These are phyloP conservation scores for Cynopterus brachyotis DNA, from an alignment of 2,113 vertebrate genomes.

Conservation along the genomic window DNA sequence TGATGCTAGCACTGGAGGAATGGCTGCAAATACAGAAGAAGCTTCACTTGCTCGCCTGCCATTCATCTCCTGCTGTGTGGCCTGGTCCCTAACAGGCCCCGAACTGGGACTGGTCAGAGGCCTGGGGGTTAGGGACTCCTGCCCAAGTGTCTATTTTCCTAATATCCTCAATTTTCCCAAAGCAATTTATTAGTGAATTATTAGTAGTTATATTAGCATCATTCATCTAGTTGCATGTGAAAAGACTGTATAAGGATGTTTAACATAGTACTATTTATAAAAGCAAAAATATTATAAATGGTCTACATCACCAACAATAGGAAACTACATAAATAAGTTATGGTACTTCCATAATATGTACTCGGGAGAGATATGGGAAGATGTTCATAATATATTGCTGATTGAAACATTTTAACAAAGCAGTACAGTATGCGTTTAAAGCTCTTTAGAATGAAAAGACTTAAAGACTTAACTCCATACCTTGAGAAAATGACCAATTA, in stretches of 20 bases:
- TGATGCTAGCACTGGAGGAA: too few relatives aligned
- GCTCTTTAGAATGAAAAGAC: not conserved
- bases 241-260: not conserved
- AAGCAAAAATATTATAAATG: constrained; percentile 31
- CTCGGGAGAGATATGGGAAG: not conserved
- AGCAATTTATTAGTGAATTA: not conserved
- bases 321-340: not conserved
- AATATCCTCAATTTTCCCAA: not conserved
- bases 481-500: not conserved
- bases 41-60: too few relatives aligned
- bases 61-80: too few relatives aligned
- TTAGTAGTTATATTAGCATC: not conserved
- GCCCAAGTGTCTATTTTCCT: not conserved
- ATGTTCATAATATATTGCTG: not conserved
- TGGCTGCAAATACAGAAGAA: too few relatives aligned
- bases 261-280: not conserved
- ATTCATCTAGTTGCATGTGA: not conserved
- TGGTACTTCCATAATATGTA: not conserved
- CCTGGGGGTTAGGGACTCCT: too few relatives aligned
- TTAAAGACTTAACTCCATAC: not conserved
- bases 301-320: not conserved
- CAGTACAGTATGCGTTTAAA: not conserved
- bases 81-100: too few relatives aligned
- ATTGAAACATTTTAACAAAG: not conserved
- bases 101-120: too few relatives aligned